Evolutionary conservation across 2,888 invertebrate species (phyloP).

Genomic region (Rapana venosa): DNA sequence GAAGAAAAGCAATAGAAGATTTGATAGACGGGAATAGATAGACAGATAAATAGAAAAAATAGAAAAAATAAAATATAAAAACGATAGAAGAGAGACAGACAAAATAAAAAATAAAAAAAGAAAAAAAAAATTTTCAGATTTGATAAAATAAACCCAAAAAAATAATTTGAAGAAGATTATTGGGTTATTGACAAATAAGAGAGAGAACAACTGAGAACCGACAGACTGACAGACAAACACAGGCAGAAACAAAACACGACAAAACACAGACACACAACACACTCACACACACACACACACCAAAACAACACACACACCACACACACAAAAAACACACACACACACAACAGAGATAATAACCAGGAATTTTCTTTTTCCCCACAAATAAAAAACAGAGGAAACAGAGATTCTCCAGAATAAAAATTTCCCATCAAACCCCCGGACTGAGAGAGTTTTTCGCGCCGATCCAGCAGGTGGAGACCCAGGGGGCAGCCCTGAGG

Average conservation of each 20-base stretch:
- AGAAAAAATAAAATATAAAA: not conserved
- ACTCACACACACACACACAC: constrained; percentile 7
- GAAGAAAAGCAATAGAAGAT: not conserved
- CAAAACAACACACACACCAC: too few relatives aligned
- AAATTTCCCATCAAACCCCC: constrained; percentile 51
- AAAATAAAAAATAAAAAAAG: not conserved
- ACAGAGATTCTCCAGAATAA: constrained; percentile 45
- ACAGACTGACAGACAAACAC: not conserved
- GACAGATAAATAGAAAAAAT: not conserved
- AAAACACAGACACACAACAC: too few relatives aligned
- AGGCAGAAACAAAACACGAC: too few relatives aligned
- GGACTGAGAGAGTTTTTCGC: constrained; percentile 53
- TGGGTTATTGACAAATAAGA: not conserved
- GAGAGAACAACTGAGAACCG: too few relatives aligned
- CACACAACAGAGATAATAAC: too few relatives aligned
- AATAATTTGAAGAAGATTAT: not conserved
- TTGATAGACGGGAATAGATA: constrained; percentile 18
- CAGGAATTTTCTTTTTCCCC: not conserved
- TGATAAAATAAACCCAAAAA: too few relatives aligned
- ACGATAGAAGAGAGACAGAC: not conserved
- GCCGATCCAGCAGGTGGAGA: constrained; percentile 42
- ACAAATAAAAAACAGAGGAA: constrained; percentile 51
- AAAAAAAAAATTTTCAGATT: too few relatives aligned
- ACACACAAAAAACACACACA: too few relatives aligned
- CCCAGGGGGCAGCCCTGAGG: constrained; percentile 51